These are phyloP conservation scores for Dynastes tityus DNA, from an alignment of 2,888 invertebrate species.

Conservation along the genomic window DNA sequence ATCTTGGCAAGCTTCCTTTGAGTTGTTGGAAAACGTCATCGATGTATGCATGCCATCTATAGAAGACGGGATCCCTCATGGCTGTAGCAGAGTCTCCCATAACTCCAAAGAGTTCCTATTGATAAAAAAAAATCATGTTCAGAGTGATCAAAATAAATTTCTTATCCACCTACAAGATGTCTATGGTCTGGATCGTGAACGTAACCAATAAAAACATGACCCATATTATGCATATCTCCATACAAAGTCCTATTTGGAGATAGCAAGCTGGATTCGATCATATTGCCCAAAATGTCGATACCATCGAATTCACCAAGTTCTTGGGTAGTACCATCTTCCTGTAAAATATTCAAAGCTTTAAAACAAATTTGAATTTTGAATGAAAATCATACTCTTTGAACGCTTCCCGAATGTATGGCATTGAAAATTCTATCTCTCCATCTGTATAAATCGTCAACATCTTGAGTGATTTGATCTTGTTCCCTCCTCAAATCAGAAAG, in stretches of 20 bases:
- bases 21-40: conserved; percentile 85
- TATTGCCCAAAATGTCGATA: conserved; percentile 85
- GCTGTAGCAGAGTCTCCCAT: conserved; percentile 90
- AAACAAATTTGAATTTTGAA: not conserved
- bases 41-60: conserved; percentile 87
- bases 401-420: conserved; percentile 77
- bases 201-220: conserved; percentile 84
- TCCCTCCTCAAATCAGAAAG: conserved; percentile 79
- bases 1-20: conserved; percentile 81
- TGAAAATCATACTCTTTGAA: not conserved
- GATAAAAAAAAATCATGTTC: conserved; percentile 1
- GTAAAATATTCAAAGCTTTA: not conserved
- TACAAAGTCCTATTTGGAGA: conserved; percentile 81
- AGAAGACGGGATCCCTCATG: conserved; percentile 91
- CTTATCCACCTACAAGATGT: conserved; percentile 74
- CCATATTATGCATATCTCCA: conserved; percentile 88
- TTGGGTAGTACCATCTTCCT: conserved; percentile 64
- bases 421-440: conserved; percentile 84
- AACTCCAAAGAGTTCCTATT: conserved; percentile 84
- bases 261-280: conserved; percentile 82
- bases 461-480: conserved; percentile 78
- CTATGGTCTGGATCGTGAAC: conserved; percentile 87
- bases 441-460: conserved; percentile 81
- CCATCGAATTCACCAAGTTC: conserved; percentile 79
- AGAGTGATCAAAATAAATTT: not conserved